Percentiles rank a stretch among this genome's conserved stretches.
These are phyloP conservation scores for Gortyna flavago DNA, from an alignment of 2,888 invertebrate species.

Conservation along the genomic window DNA sequence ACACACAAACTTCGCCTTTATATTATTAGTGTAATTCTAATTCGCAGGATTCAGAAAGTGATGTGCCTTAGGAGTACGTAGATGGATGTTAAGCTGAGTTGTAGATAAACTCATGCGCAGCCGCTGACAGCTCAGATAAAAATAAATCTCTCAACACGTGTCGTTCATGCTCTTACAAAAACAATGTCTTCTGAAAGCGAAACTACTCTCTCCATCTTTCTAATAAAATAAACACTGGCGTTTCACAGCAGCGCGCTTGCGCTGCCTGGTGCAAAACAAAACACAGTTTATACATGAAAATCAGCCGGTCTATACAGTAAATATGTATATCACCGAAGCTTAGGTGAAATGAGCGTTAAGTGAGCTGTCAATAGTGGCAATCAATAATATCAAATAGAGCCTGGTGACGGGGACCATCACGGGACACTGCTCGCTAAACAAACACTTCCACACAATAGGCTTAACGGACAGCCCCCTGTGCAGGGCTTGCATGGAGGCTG, in stretches of 20 bases:
- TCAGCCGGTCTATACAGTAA: background rate
- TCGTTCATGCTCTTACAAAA: constrained; percentile 20
- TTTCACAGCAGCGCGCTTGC: background rate
- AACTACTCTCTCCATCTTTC: constrained; percentile 18
- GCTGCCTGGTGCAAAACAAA: background rate
- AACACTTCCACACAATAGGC: too few relatives aligned
- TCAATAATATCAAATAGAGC: too few relatives aligned
- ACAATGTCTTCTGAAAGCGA: constrained; percentile 16
- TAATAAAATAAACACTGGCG: background rate
- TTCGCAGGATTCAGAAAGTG: constrained; percentile 23
- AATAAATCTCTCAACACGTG: constrained; percentile 35
- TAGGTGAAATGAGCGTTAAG: too few relatives aligned
- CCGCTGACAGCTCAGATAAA: constrained; percentile 42
- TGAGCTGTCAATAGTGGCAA: too few relatives aligned
- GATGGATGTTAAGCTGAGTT: constrained; percentile 5
- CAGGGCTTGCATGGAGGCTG: too few relatives aligned
- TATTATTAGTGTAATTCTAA: too few relatives aligned
- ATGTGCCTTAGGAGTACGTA: background rate
- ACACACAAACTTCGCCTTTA: too few relatives aligned
- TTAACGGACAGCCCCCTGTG: too few relatives aligned
- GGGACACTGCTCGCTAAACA: too few relatives aligned
- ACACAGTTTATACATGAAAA: background rate
- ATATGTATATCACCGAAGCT: too few relatives aligned
- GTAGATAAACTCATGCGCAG: constrained; percentile 19
- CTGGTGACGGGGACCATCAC: too few relatives aligned